phyloP scores from a whole-genome alignment of 2,113 vertebrate genomes.

The Tympanuchus pallidicinctus region DNA sequence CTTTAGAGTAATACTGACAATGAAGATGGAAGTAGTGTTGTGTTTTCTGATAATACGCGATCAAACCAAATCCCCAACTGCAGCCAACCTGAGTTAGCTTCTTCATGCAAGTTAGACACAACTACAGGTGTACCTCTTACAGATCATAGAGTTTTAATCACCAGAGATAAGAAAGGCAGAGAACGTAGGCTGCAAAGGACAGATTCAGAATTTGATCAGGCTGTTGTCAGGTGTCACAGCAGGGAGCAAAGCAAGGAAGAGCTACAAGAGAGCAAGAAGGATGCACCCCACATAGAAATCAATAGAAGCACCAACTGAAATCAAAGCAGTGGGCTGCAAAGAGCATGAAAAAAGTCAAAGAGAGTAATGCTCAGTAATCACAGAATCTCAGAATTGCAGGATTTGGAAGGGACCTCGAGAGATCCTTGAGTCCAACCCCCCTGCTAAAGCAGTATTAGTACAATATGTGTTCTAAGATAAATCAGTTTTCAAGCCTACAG shows the following conservation, averaged over 20 bases:
- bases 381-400: too few species aligned
- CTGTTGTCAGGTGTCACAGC: not conserved
- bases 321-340: not conserved
- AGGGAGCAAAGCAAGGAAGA: not conserved
- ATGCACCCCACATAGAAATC: not conserved
- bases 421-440: too few species aligned
- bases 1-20: not conserved
- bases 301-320: not conserved
- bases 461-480: not conserved
- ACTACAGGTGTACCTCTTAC: not conserved
- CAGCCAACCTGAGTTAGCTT: not conserved
- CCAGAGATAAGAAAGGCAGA: not conserved
- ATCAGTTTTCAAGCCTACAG: not conserved
- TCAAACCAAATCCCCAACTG: not conserved
- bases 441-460: not conserved
- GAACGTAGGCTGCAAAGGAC: not conserved
- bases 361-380: not conserved
- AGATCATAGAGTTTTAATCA: not conserved
- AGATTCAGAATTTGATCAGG: slow-evolving; percentile 17
- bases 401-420: too few species aligned
- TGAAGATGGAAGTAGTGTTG: not conserved
- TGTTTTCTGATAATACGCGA: not conserved
- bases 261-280: not conserved
- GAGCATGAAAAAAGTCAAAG: not conserved
- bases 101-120: not conserved